Evolutionary conservation across 1,140 invertebrate genomes (phyloP), one percentile per base, ranked within the genome.

Genomic region (Trachymyrmex cornetzi): DNA sequence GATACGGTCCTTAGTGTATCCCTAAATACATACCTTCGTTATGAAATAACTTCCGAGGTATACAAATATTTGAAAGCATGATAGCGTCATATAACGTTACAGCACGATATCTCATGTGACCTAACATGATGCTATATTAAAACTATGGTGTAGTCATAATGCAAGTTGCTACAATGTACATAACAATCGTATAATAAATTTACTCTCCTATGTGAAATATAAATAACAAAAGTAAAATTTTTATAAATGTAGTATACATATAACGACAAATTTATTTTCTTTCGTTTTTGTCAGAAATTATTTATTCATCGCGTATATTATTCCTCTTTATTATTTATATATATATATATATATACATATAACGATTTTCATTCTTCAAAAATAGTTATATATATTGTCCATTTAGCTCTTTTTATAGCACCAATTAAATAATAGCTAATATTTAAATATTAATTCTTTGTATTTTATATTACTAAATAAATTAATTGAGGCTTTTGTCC

Each of bases 361-460:
- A 5, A 16, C n/a, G 3, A 44, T 44, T 44, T 63, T 30, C 6
- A 63, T 30, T 30, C 2, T 30, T n/a, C 4, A 55, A 55, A 55
- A 55, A 55, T 55, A 5, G 16, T 55, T 16, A 55, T 19, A 55
- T 55, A 5, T 55, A 50, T 4, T 19, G 0, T 6, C 2, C 5
- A 55, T 19, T 55, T 55, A 55, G 5, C 5, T 55, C 19, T 55
- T 55, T 63, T 30, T 34, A 30, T 16, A 1, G 2, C 30, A 7
- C 1, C 14, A 64, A 64, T 64, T n/a, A 64, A 64, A 66, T 34
- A 66, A 38, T n/a, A n/a, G 16, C 22, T 9, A 38, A 44, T 27
- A 48, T 27, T n/a, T 61, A 63, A 61, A 44, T 61, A 44, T 77
- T 48, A 63, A 63, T 16, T 77, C 11, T 48, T 63, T 14, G 27